Conservation (phyloP, 2,113 vertebrate species). For the Hippocampus abdominalis region DNA sequence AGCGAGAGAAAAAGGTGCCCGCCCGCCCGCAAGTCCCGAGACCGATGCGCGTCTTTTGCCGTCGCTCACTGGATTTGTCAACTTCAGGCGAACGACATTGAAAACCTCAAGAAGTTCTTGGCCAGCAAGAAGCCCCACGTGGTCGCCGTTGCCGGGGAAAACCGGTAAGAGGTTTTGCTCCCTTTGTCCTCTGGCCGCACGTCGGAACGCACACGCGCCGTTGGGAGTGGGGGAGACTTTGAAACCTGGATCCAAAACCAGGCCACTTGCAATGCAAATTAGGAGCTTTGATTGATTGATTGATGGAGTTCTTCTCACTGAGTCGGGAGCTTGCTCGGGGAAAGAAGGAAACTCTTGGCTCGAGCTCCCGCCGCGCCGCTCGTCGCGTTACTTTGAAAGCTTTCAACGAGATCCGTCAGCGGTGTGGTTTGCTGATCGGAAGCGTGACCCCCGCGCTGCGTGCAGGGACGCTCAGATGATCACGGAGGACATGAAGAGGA, state of each 20-base stretch:
- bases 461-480: constrained; percentile 95
- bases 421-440: no score
- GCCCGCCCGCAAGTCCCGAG: constrained; percentile 4
- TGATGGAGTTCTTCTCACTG: no score
- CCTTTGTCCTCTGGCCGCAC: not conserved
- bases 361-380: no score
- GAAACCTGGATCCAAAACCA: no score
- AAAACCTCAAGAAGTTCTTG: constrained; percentile 92
- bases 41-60: not conserved
- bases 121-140: constrained; percentile 94
- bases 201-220: not conserved
- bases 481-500: constrained; percentile 95
- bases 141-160: constrained; percentile 90
- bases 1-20: constrained; percentile 89
- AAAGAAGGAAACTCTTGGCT: no score
- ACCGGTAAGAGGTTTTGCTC: constrained; percentile 72
- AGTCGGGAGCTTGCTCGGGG: no score
- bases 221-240: no score
- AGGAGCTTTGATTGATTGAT: no score
- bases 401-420: not conserved
- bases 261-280: no score
- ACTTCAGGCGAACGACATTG: constrained; percentile 86
- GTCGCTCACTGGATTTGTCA: constrained; percentile 14
- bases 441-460: not conserved
- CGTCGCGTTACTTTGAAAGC: no score